phyloP scores from a whole-genome alignment of 2,113 vertebrate species.

The Terrapene triunguis region DNA sequence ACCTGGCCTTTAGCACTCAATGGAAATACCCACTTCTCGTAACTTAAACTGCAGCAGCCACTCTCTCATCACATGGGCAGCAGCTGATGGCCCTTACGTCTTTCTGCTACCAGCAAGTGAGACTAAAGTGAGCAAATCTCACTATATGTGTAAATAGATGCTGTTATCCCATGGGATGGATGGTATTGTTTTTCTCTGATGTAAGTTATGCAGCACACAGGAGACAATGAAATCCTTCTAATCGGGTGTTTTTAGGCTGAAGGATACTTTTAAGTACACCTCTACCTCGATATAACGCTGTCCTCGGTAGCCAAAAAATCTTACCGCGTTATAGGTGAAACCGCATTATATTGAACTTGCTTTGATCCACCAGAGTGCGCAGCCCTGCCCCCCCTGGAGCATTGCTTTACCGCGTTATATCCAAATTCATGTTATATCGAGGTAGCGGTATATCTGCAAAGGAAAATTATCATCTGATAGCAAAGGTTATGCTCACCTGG shows the following conservation, averaged over 20 bases:
- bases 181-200: not conserved
- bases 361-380: too few species aligned
- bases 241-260: accelerated
- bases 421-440: too few species aligned
- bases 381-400: too few species aligned
- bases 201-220: not conserved
- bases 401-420: too few species aligned
- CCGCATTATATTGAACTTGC: too few species aligned
- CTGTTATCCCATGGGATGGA: not conserved
- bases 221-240: not conserved
- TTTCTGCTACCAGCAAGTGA: not conserved
- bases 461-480: not conserved
- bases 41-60: not conserved
- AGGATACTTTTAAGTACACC: accelerated
- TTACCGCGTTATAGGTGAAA: too few species aligned
- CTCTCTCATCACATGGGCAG: not conserved
- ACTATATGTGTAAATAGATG: not conserved
- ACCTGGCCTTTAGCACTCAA: accelerated
- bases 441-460: not conserved
- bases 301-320: too few species aligned
- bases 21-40: accelerated
- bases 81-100: not conserved
- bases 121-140: not conserved
- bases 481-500: not conserved
- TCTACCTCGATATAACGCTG: too few species aligned